These are phyloP conservation scores for Gila orcuttii DNA, from an alignment of 2,113 vertebrate species.

Conservation along the genomic window DNA sequence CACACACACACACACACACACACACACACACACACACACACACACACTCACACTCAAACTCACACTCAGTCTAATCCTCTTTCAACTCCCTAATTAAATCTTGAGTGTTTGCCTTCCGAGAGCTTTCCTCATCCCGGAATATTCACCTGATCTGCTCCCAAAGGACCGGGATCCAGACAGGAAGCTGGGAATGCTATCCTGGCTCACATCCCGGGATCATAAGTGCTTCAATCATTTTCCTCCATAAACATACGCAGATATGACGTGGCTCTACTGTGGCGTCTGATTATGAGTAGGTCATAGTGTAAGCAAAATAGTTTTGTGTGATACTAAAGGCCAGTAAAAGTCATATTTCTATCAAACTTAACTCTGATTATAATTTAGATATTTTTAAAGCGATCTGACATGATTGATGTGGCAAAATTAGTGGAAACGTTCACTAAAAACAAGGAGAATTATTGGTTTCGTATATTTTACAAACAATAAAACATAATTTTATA, in stretches of 20 bases:
- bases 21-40: no score
- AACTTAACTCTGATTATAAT: not conserved
- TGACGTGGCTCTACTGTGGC: conserved; percentile 18
- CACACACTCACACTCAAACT: conserved; percentile 51
- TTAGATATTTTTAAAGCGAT: not conserved
- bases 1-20: no score
- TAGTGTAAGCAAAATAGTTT: not conserved
- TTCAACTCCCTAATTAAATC: conserved; percentile 81
- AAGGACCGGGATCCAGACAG: conserved; percentile 63
- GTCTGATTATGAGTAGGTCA: not conserved
- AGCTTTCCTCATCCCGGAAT: conserved; percentile 73
- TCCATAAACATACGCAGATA: conserved; percentile 41
- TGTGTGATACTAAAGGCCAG: not conserved
- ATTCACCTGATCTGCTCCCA: conserved; percentile 71
- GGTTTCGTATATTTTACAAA: not conserved
- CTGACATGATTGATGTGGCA: not conserved
- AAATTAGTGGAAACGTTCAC: not conserved
- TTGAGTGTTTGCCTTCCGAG: conserved; percentile 79
- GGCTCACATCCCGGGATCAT: conserved; percentile 32
- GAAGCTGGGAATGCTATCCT: conserved; percentile 49
- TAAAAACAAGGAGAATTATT: not conserved
- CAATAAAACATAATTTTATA: not conserved
- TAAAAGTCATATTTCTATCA: not conserved
- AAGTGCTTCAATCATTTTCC: conserved; percentile 47
- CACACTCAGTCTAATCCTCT: conserved; percentile 70